Base-by-base conservation (phyloP, 2,888 invertebrate genomes). In the Agonum fuliginosum region DNA sequence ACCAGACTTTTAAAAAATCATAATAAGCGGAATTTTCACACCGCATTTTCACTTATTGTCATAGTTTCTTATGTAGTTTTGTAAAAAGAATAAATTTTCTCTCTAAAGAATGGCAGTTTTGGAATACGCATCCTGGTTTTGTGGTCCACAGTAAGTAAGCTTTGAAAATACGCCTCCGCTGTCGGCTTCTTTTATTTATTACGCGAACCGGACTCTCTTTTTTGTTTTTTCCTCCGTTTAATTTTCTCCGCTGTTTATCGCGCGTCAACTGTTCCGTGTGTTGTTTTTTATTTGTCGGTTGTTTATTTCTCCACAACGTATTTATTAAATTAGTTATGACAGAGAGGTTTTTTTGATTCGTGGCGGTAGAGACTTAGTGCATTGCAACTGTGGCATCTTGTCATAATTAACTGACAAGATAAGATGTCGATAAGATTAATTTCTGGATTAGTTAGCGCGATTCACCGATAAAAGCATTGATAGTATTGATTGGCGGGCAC, bases 321-420 rank as follows among this genome's bases (percentile, higher is more conserved):
- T 43, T 74, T 74, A 65, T 62, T 46, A 74, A 74, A 74, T 74
- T 74, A 74, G 65, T 65, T 46, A 62, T 43, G 65, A 62, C 74
- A 74, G 51, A 27, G 48, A 41, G 43, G 43, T 67, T 67, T 67
- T 67, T 37, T 19, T 65, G 37, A 46, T 71, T 22, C 30, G 71
- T 14, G 19, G 30, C 30, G 30, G 46, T 14, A 30, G 27, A 74
- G 74, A 74, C 74, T 41, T 65, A 12, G 74, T 74, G 41, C 71
- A 27, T 70, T 71, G 51, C 30, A 34, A 62, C 58, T 74, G n/a
- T 41, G 41, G 48, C 62, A 74, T 74, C 74, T 43, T 74, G 74
- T 74, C 74, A 74, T 74, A 74, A 43, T 74, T 65, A 74, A 62
- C 27, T 30, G 43, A 37, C 19, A 30, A 62, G 58, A 62, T 62